A percentile compares a stretch with the other conserved stretches of the same genome.
Evolutionary conservation across 1,140 invertebrate genomes (phyloP).

Genomic region (Platyscapa corneri): DNA sequence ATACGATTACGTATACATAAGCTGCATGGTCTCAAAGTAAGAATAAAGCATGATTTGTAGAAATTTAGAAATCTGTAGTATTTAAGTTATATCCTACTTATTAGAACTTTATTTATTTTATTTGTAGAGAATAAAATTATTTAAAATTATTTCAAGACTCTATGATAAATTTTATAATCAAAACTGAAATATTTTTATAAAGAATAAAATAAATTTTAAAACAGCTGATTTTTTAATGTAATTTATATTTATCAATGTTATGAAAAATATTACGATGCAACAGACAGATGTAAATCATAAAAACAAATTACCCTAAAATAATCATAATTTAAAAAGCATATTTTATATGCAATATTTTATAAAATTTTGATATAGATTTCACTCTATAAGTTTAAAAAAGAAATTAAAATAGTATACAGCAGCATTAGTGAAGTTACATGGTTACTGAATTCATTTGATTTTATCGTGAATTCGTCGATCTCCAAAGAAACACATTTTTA

Average conservation of each 20-base stretch:
- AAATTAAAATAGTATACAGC: neutral
- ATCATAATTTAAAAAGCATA: neutral
- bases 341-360: neutral
- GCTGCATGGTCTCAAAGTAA: slow-evolving; percentile 37
- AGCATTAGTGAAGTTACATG: neutral
- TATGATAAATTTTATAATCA: neutral
- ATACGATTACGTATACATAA: neutral
- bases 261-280: neutral
- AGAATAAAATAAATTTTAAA: neutral
- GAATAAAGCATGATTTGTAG: slow-evolving; percentile 43
- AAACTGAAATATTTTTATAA: neutral
- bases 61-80: slow-evolving; percentile 28
- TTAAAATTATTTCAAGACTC: neutral
- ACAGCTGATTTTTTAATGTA: too few species aligned
- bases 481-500: neutral
- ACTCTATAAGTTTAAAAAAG: neutral
- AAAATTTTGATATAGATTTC: neutral
- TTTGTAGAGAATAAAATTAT: neutral
- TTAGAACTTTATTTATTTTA: slow-evolving; percentile 43
- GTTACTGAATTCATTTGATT: neutral
- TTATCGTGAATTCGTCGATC: neutral
- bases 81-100: slow-evolving; percentile 19
- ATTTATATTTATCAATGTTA: neutral
- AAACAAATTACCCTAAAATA: neutral
- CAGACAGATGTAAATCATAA: neutral